Evolutionary conservation across 23 tunicate species (phyloP), one percentile per base, ranked within the genome.

Genomic region (Clavelina lepadiformis): DNA sequence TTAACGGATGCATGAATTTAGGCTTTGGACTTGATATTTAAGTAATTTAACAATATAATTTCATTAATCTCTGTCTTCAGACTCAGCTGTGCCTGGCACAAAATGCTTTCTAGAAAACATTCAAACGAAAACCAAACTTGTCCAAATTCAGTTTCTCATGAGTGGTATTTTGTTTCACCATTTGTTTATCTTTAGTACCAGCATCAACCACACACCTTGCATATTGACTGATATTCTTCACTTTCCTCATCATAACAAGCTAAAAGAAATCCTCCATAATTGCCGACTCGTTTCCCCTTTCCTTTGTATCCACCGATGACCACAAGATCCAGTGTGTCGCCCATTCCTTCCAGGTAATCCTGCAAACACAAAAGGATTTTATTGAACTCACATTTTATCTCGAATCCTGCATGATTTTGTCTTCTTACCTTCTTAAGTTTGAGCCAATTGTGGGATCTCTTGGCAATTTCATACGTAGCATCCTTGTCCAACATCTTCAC

Each of bases 341-440:
- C 99, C 71, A 86, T 72, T 5, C 99, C 99, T 24, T 88, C 99
- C 67, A 94, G 57, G 58, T 94, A 94, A 46, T 94, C 99, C 88
- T 82, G 58, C 2, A 22, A 36, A n/a, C n/a, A n/a, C n/a, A n/a
- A n/a, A n/a, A n/a, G n/a, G n/a, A n/a, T n/a, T n/a, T 21, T 18
- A 8, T 7, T 8, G 20, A 7, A 54, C 8, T 15, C 8, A 54
- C 23, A 54, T 18, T 15, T 54, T 15, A 15, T 22, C 24, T 21
- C 15, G 24, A 21, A 11, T 11, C 18, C 18, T 11, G 15, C 18
- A 18, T 11, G 18, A 54, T 54, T 15, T 7, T 15, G 38, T 30
- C 13, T n/a, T 13, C 35, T 28, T 58, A 82, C 91, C 83, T 94
- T 94, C 47, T 94, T 94, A 33, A 94, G 59, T 67, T 94, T 94